These are phyloP conservation scores for Ptychoptera contaminata DNA, from an alignment of 2,888 invertebrate genomes.

Conservation along the genomic window DNA sequence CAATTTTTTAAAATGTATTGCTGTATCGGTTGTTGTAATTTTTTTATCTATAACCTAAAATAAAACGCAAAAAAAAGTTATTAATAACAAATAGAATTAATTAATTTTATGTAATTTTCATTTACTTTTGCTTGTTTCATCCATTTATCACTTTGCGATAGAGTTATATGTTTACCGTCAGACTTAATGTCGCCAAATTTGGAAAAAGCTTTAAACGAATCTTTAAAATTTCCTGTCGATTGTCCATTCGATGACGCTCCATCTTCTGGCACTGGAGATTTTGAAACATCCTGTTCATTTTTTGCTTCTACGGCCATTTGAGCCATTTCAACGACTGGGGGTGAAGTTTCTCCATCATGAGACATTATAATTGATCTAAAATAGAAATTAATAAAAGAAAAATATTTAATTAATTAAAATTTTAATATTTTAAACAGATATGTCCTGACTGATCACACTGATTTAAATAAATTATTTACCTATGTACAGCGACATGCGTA, in stretches of 20 bases:
- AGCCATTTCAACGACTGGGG: slow-evolving; percentile 24
- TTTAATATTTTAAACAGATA: too few species aligned
- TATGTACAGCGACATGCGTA: slow-evolving; percentile 14
- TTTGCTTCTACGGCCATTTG: slow-evolving; percentile 21
- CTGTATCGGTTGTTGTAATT: slow-evolving; percentile 80
- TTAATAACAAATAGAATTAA: slow-evolving; percentile 12
- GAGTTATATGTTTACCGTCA: slow-evolving; percentile 68
- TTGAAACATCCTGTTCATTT: slow-evolving; percentile 12
- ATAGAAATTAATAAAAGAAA: slow-evolving; percentile 9
- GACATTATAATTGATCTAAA: slow-evolving; percentile 8
- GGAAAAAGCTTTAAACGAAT: slow-evolving; percentile 63
- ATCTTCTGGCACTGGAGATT: background rate
- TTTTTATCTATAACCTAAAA: slow-evolving; percentile 60
- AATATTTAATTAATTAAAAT: background rate
- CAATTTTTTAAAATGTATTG: slow-evolving; percentile 76
- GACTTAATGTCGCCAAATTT: slow-evolving; percentile 79
- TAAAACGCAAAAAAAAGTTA: too few species aligned
- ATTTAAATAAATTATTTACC: slow-evolving; percentile 9
- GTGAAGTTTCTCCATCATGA: slow-evolving; percentile 14
- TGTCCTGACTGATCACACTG: too few species aligned
- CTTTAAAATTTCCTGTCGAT: slow-evolving; percentile 34
- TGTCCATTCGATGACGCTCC: slow-evolving; percentile 15
- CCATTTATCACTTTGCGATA: slow-evolving; percentile 90
- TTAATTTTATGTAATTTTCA: background rate
- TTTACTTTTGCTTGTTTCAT: slow-evolving; percentile 69